Conservation (phyloP, 2,797 vertebrate genomes). For the Microctenopoma lineatum region DNA sequence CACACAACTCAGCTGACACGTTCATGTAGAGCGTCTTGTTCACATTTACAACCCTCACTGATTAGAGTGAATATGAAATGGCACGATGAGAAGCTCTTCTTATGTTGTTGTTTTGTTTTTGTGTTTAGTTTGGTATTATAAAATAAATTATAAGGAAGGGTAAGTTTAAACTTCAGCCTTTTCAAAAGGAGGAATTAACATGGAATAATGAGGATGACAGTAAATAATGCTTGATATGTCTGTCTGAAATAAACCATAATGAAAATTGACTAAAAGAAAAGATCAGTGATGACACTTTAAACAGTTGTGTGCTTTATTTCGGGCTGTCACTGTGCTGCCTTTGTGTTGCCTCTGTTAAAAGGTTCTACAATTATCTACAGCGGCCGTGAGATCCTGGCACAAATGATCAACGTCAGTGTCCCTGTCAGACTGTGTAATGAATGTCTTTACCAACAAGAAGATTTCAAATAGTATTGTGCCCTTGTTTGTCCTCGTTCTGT, state of each 20-base stretch:
- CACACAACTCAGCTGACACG: constrained; percentile 1
- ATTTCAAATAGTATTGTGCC: constrained; percentile 5
- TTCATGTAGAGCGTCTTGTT: constrained; percentile 11
- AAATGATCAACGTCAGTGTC: constrained; percentile 39
- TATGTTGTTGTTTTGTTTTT: constrained; percentile 13
- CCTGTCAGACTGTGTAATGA: constrained; percentile 32
- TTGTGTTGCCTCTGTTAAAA: constrained; percentile 50
- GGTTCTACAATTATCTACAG: constrained; percentile 39
- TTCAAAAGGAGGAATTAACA: too few relatives aligned
- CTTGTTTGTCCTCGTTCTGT: constrained; percentile 31
- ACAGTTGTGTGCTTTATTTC: constrained; percentile 13
- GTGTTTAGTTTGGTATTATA: too few relatives aligned
- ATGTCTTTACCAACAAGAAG: constrained; percentile 38
- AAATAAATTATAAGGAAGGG: too few relatives aligned
- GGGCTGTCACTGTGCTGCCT: constrained; percentile 20
- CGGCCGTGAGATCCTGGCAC: constrained; percentile 32
- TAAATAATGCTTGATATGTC: too few relatives aligned
- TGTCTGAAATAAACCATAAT: too few relatives aligned
- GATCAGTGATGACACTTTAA: constrained; percentile 14
- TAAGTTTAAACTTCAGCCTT: too few relatives aligned
- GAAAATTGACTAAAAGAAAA: constrained; percentile 26
- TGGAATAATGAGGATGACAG: too few relatives aligned
- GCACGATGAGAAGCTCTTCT: constrained; percentile 14
- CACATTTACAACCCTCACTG: neutral
- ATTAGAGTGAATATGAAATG: constrained; percentile 26